Evolutionary conservation across 2,797 vertebrate genomes (phyloP).

Genomic region (Cuculus canorus): DNA sequence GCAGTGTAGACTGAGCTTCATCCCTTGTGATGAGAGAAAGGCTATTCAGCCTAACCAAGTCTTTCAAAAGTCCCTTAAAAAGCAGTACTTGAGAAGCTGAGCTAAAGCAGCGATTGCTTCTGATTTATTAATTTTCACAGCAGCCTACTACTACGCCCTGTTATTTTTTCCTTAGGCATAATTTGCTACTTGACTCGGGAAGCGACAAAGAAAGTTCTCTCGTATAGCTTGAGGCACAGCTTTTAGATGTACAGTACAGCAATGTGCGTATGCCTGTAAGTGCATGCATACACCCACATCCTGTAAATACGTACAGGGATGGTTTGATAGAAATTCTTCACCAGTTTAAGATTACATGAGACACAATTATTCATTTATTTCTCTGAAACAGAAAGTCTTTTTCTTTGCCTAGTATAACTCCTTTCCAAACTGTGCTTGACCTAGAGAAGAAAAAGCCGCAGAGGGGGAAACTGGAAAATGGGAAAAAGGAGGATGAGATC

Average conservation of each 20-base stretch:
- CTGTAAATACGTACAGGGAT: neutral
- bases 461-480: neutral
- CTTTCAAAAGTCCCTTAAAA: slow-evolving; percentile 40
- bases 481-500: neutral
- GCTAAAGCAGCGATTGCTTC: slow-evolving; percentile 15
- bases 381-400: neutral
- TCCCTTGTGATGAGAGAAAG: neutral
- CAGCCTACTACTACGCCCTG: neutral
- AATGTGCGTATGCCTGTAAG: neutral
- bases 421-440: neutral
- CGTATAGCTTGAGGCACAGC: neutral
- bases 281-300: neutral
- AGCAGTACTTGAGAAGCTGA: slow-evolving; percentile 41
- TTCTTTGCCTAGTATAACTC: neutral
- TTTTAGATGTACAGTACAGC: neutral
- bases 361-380: neutral
- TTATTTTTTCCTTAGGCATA: neutral
- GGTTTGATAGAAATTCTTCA: neutral
- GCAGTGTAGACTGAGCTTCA: neutral
- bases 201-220: neutral
- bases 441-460: neutral
- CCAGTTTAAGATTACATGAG: neutral
- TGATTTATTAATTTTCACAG: neutral
- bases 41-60: neutral
- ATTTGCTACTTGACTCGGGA: neutral